Evolutionary conservation across 2,113 vertebrate genomes (phyloP).

Genomic region (Chauna torquata): DNA sequence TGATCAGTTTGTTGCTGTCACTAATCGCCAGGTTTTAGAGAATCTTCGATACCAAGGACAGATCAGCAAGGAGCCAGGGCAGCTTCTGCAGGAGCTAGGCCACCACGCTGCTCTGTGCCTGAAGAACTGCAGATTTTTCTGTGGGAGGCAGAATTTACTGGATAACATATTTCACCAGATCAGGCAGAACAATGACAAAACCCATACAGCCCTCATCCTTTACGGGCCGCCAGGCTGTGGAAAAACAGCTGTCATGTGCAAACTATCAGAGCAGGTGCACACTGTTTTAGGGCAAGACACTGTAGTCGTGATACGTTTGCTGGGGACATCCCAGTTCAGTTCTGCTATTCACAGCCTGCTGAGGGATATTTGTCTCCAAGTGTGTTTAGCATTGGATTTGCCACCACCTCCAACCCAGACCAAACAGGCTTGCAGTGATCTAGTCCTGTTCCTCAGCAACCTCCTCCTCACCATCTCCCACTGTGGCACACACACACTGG

Average conservation of each 20-base stretch:
- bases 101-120: conserved; percentile 65
- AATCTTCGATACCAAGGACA: background rate
- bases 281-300: conserved; percentile 54
- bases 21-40: conserved; percentile 69
- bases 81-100: conserved; percentile 72
- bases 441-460: conserved; percentile 73
- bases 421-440: conserved; percentile 51
- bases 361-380: conserved; percentile 76
- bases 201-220: conserved; percentile 75
- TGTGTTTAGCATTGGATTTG: conserved; percentile 75
- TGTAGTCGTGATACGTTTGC: conserved; percentile 62
- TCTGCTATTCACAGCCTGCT: conserved; percentile 71
- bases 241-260: conserved; percentile 80
- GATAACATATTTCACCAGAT: conserved; percentile 69
- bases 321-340: conserved; percentile 73
- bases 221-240: conserved; percentile 77
- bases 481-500: conserved; percentile 61
- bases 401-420: conserved; percentile 63
- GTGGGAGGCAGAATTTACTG: conserved; percentile 75
- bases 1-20: conserved; percentile 78
- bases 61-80: background rate
- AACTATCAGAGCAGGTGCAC: conserved; percentile 65
- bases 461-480: conserved; percentile 72
- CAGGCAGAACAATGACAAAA: conserved; percentile 30
- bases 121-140: conserved; percentile 55